A percentile compares a stretch with the other conserved stretches of the same genome.
Conservation (phyloP, 1,140 invertebrate species). For the Leptinotarsa texana region DNA sequence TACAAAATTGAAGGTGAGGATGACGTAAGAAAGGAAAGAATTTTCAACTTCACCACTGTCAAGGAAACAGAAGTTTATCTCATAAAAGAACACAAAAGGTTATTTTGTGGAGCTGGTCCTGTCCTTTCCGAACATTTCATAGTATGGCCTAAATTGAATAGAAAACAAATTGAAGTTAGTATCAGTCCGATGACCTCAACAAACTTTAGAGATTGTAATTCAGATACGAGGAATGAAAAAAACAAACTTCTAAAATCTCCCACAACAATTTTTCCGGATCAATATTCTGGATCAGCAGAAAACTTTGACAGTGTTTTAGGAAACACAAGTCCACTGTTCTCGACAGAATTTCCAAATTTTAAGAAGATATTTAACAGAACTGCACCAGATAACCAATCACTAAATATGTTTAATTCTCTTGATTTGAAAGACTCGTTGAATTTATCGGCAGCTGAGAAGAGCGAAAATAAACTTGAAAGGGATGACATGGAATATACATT, state of each 20-base stretch:
- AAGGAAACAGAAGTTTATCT: slow-evolving; percentile 9
- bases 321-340: not conserved
- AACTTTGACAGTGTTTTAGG: not conserved
- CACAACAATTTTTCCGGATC: not conserved
- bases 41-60: slow-evolving; percentile 21
- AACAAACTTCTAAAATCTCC: not conserved
- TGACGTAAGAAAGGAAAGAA: not conserved
- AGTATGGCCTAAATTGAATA: slow-evolving; percentile 23
- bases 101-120: slow-evolving; percentile 26
- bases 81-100: slow-evolving; percentile 27
- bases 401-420: not conserved
- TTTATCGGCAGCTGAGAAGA: not conserved
- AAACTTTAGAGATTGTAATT: not conserved
- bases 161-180: slow-evolving; percentile 26
- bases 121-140: slow-evolving; percentile 19
- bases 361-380: not conserved
- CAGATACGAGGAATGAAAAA: not conserved
- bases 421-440: not conserved
- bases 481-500: not conserved
- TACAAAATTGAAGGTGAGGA: slow-evolving; percentile 7
- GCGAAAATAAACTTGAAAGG: not conserved
- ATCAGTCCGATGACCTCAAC: not conserved
- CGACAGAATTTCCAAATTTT: not conserved
- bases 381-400: not conserved
- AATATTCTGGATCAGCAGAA: not conserved